Base-by-base conservation (phyloP, 2,888 invertebrate species). In the Drosophila cognata region DNA sequence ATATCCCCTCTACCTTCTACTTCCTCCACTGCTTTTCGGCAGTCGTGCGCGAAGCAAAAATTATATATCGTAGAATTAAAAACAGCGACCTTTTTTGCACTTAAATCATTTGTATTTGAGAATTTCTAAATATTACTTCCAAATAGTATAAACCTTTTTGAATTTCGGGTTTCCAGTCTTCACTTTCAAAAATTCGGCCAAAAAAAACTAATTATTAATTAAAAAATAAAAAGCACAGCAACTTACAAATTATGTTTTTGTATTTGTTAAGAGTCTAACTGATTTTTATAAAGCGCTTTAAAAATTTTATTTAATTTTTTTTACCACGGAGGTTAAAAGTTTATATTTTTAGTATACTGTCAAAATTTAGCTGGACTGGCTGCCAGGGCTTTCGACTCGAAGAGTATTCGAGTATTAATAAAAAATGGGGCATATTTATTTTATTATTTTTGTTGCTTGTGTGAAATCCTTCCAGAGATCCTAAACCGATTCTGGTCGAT, bases 401-500 rank as follows among this genome's bases (percentile, higher is more conserved):
- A 21, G 21, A 21, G 21, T 21, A 21, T 43, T 43, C 0, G 13
- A 21, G 7, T 21, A 46, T 13, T 13, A 13, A 21, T 13, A 21
- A 21, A 10, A 41, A n/a, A 0, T 41, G n/a, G 25, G 8, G n/a
- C 21, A 46, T 13, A 21, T 43, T 21, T 46, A 46, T 46, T 25
- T 13, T 2, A 25, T 16, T 46, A 46, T 46, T 46, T 46, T 35
- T 46, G 2, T 25, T 46, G 13, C 25, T 16, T 46, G 16, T 25
- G 46, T 25, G 16, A 46, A 46, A 46, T 25, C 16, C 46, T 25
- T 46, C 4, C 16, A 46, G 25, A 46, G 46, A 25, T 46, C 25
- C 28, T 11, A 36, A 28, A 28, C 16, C 60, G 57, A 65, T 74
- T 78, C 78, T 70, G 55, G n/a, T n/a, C 63, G 77, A 78, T 78